Base-by-base conservation (phyloP, 2,113 vertebrate species). In the Atractosteus spatula region DNA sequence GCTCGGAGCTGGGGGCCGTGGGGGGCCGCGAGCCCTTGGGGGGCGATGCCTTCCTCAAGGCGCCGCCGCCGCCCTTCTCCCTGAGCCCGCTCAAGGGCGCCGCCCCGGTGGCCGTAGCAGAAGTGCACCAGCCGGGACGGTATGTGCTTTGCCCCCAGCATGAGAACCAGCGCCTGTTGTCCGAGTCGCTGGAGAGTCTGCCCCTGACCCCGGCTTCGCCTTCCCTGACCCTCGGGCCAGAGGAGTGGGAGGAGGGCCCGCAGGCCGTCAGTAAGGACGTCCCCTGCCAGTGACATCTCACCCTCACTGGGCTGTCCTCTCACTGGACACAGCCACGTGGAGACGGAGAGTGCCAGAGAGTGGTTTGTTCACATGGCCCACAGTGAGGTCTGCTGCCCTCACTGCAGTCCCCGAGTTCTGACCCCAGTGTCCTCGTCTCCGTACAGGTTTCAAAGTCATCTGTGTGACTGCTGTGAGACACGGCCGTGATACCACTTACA, bases 71-170 rank as follows among this genome's bases (percentile, higher is more conserved):
- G 0, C 62, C 83, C 1, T 64, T 69, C 71, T 88, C 80, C 55
- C 78, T 83, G 17, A 84, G 82, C 16, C 63, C 71, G 56, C 80
- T 88, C 17, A 91, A 92, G 76, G 93, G 88, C 62, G 85, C 86
- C 44, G 89, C 92, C 74, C 84, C 91, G 0, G 85, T 89, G 71
- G 94, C 93, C 0, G 83, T 90, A 0, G 94, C 89, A 51, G 92
- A 96, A 76, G 92, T 95, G 51, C 92, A 90, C 72, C 88, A 85
- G 0, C 89, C 89, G 2, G 90, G 86, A 2, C 95, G 93, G 55
- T 97, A 97, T 3, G 94, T 97, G 74, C 89, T 96, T 65, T 96
- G 94, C 47, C 95, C 95, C 56, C 94, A 90, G 1, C 90, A 89
- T 4, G 94, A 95, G 75, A 88, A 78, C 64, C 81, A 80, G 76